These are phyloP conservation scores for Conomelus anceps DNA, from an alignment of 2,888 invertebrate species.

Conservation along the genomic window DNA sequence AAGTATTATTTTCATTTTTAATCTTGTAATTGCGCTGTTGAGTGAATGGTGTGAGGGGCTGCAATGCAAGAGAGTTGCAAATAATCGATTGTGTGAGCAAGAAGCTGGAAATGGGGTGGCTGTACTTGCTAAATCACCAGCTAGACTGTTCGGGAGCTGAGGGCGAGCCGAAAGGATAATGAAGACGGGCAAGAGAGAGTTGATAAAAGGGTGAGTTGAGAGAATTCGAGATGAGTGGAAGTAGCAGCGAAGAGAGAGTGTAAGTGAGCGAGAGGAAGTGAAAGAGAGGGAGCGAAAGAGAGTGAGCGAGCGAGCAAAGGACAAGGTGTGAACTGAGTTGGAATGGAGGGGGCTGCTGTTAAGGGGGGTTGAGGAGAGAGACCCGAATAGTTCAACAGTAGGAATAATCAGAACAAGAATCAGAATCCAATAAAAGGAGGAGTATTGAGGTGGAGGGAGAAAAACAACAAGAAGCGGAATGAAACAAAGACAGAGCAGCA, in stretches of 20 bases:
- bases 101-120: background rate
- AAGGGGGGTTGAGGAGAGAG: background rate
- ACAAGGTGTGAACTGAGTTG: background rate
- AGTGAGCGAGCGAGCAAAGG: no score
- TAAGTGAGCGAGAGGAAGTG: background rate
- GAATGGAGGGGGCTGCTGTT: background rate
- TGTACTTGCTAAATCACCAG: background rate
- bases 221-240: background rate
- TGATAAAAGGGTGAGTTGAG: background rate
- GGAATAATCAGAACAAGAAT: slow-evolving; percentile 1
- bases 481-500: background rate
- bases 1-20: no score
- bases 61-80: background rate
- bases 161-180: no score
- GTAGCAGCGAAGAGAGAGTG: background rate
- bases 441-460: background rate
- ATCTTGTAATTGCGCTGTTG: background rate
- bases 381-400: background rate
- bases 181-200: no score
- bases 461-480: background rate
- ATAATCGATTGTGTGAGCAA: background rate
- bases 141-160: background rate
- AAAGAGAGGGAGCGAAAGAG: background rate
- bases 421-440: slow-evolving; percentile 4
- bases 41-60: background rate